A percentile compares a stretch with the other conserved stretches of the same genome.
Evolutionary conservation across 2,113 vertebrate species (phyloP).

Genomic region (Cavia aperea): DNA sequence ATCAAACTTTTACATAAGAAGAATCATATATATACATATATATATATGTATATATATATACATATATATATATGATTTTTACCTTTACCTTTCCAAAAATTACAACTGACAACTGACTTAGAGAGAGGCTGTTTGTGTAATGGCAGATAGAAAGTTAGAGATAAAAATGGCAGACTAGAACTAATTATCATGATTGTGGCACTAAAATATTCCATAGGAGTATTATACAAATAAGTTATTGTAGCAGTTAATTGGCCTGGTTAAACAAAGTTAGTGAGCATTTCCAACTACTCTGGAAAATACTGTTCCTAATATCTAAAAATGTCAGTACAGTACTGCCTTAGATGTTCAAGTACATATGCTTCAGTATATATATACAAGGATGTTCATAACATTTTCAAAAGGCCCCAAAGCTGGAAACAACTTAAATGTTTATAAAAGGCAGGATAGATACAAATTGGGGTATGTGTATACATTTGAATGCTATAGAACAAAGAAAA

Average conservation of each 20-base stretch:
- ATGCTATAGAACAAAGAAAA: slow-evolving; percentile 2
- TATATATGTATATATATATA: too few species aligned
- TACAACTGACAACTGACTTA: neutral
- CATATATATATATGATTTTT: neutral
- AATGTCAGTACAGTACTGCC: neutral
- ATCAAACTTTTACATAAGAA: neutral
- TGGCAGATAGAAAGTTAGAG: neutral
- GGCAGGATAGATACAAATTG: neutral
- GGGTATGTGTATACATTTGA: neutral
- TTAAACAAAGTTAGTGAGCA: neutral
- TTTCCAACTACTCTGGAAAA: slow-evolving; percentile 22
- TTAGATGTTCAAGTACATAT: neutral
- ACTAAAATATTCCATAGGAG: neutral
- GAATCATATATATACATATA: neutral
- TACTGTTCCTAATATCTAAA: neutral
- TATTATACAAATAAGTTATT: neutral
- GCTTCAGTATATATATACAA: neutral
- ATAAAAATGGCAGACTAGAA: neutral
- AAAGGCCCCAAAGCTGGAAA: neutral
- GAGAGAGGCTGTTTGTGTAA: neutral
- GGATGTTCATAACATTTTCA: neutral
- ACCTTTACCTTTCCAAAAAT: neutral
- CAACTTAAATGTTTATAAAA: neutral
- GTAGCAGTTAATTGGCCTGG: neutral
- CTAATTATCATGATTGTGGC: neutral